Evolutionary conservation across 2,113 vertebrate species (phyloP).

Genomic region (Taxidea taxus): DNA sequence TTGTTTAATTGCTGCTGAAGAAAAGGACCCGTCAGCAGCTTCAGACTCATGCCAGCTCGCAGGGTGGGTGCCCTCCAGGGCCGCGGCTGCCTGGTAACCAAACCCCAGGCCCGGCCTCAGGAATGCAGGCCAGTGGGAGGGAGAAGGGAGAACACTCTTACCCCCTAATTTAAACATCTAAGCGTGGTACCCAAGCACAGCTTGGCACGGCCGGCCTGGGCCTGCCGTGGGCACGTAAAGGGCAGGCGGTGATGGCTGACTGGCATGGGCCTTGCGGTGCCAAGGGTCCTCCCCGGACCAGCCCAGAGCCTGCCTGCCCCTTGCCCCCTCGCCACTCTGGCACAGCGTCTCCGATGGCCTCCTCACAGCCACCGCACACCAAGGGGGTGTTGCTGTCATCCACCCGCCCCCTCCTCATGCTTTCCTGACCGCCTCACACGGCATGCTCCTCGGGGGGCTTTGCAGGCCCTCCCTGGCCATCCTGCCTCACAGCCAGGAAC

Average conservation of each 20-base stretch:
- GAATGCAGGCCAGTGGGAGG: slow-evolving; percentile 73
- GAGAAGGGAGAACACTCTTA: background rate
- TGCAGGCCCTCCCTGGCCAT: background rate
- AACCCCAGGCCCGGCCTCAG: slow-evolving; percentile 78
- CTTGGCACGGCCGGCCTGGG: background rate
- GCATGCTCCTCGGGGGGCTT: no score
- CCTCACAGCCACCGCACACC: fast-evolving
- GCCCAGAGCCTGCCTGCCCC: background rate
- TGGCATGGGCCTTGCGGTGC: fast-evolving
- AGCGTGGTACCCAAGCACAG: background rate
- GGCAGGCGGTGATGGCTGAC: background rate
- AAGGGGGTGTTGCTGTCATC: background rate
- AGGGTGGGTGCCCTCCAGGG: slow-evolving; percentile 77
- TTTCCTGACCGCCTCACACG: fast-evolving
- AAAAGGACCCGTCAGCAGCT: slow-evolving; percentile 73
- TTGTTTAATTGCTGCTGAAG: slow-evolving; percentile 76
- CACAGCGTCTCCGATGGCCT: background rate
- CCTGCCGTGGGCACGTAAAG: background rate
- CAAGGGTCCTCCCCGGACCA: fast-evolving
- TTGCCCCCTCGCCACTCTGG: fast-evolving
- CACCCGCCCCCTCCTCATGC: fast-evolving
- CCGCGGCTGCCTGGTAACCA: slow-evolving; percentile 77
- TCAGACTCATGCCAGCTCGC: slow-evolving; percentile 70
- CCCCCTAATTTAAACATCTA: slow-evolving; percentile 55
- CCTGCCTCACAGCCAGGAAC: background rate